A percentile compares a stretch with the other conserved stretches of the same genome.
Evolutionary conservation across 2,888 invertebrate species (phyloP).

Genomic region (Camponotus fellah): DNA sequence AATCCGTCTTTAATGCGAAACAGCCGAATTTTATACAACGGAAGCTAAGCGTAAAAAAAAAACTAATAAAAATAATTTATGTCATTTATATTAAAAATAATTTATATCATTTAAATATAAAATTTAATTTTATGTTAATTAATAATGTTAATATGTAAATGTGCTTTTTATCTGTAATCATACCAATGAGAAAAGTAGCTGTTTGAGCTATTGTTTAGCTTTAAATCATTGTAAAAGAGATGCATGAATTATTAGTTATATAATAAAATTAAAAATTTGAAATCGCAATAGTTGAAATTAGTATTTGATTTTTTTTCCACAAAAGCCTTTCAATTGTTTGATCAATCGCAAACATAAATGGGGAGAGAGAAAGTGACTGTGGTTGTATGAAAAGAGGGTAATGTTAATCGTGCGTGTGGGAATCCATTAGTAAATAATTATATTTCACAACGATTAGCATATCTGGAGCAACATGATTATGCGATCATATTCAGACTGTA

Average conservation of each 20-base stretch:
- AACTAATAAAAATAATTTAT: neutral
- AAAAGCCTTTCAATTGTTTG: slow-evolving; percentile 3
- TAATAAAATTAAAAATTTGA: neutral
- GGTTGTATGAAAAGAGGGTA: neutral
- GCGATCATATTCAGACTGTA: neutral
- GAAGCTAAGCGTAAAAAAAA: neutral
- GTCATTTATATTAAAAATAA: neutral
- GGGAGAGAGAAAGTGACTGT: slow-evolving; percentile 29
- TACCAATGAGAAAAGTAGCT: neutral
- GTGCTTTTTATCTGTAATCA: neutral
- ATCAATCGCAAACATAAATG: slow-evolving; percentile 24
- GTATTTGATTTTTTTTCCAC: slow-evolving; percentile 15
- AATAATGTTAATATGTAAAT: neutral
- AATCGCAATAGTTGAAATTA: neutral
- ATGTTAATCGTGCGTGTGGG: neutral
- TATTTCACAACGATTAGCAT: neutral
- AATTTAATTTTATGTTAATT: neutral
- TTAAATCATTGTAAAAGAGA: neutral
- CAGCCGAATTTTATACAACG: neutral
- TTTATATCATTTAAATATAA: neutral
- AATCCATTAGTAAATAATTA: neutral
- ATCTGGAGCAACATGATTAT: neutral
- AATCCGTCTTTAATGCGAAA: slow-evolving; percentile 53
- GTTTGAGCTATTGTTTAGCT: neutral
- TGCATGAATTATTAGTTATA: neutral